Evolutionary conservation across 2,888 invertebrate species (phyloP).

Genomic region (Agrenia bidenticulata): DNA sequence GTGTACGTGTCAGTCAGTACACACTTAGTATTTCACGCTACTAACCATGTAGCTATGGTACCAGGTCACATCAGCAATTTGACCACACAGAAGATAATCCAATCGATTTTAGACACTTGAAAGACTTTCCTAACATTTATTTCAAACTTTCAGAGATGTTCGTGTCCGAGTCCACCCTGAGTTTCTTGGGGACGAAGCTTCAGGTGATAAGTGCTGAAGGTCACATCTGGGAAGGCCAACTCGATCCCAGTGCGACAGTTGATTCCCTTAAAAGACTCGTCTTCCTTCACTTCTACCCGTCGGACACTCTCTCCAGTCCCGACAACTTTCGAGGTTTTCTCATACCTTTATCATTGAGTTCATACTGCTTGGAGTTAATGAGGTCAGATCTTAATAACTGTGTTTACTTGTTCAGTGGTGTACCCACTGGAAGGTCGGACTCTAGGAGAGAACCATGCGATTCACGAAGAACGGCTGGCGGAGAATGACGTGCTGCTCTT

Average conservation of each 20-base stretch:
- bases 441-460: slow-evolving; percentile 56
- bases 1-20: too few species aligned
- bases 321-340: slow-evolving; percentile 54
- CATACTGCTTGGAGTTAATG: neutral
- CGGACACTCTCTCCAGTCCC: slow-evolving; percentile 56
- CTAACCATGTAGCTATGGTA: too few species aligned
- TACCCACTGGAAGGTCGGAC: slow-evolving; percentile 56
- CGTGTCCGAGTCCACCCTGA: slow-evolving; percentile 55
- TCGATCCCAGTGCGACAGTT: slow-evolving; percentile 56
- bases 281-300: slow-evolving; percentile 56
- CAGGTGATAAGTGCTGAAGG: slow-evolving; percentile 56
- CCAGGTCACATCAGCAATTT: too few species aligned
- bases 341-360: slow-evolving; percentile 6
- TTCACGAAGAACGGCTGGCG: slow-evolving; percentile 54
- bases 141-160: slow-evolving; percentile 55
- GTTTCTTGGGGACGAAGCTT: slow-evolving; percentile 54
- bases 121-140: too few species aligned
- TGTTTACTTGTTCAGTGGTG: slow-evolving; percentile 34
- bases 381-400: neutral
- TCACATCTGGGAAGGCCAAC: slow-evolving; percentile 54
- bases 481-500: slow-evolving; percentile 56
- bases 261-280: slow-evolving; percentile 57
- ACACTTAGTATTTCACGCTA: too few species aligned
- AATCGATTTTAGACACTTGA: too few species aligned
- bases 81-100: too few species aligned